Evolutionary conservation across 2,888 invertebrate species (phyloP).

Genomic region (Eudemis profundana): DNA sequence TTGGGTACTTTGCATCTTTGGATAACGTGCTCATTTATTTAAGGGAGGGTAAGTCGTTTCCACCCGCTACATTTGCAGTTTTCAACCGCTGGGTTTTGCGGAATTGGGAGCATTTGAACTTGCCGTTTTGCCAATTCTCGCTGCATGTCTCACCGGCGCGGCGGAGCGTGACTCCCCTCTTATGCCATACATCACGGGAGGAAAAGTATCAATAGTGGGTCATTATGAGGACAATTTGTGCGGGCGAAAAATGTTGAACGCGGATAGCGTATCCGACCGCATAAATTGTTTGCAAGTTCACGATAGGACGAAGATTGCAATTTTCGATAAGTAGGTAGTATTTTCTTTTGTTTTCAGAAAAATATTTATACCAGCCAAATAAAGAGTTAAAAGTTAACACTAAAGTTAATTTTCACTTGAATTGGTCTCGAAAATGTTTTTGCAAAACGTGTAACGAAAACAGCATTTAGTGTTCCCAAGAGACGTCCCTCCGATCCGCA

Average conservation of each 20-base stretch:
- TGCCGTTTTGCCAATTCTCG: constrained; percentile 17
- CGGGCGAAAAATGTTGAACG: constrained; percentile 23
- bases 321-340: background rate
- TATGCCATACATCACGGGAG: constrained; percentile 38
- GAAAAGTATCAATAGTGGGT: constrained; percentile 37
- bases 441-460: constrained; percentile 16
- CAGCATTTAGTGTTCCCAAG: constrained; percentile 39
- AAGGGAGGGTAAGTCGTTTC: constrained; percentile 26
- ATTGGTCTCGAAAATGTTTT: constrained; percentile 11
- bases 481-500: constrained; percentile 18
- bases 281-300: constrained; percentile 16
- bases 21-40: constrained; percentile 43
- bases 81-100: constrained; percentile 26
- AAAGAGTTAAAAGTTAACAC: background rate
- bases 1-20: constrained; percentile 40
- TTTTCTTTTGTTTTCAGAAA: too few species aligned
- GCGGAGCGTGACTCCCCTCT: constrained; percentile 35
- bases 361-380: too few species aligned
- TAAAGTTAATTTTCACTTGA: background rate
- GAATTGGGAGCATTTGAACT: constrained; percentile 21
- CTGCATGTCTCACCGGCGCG: constrained; percentile 18
- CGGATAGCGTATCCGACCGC: constrained; percentile 5
- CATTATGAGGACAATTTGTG: constrained; percentile 41
- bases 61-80: constrained; percentile 38
- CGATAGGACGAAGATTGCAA: background rate